Percentiles rank a stretch among this genome's conserved stretches.
phyloP scores from a whole-genome alignment of 2,113 vertebrate species.

The Trinectes maculatus region DNA sequence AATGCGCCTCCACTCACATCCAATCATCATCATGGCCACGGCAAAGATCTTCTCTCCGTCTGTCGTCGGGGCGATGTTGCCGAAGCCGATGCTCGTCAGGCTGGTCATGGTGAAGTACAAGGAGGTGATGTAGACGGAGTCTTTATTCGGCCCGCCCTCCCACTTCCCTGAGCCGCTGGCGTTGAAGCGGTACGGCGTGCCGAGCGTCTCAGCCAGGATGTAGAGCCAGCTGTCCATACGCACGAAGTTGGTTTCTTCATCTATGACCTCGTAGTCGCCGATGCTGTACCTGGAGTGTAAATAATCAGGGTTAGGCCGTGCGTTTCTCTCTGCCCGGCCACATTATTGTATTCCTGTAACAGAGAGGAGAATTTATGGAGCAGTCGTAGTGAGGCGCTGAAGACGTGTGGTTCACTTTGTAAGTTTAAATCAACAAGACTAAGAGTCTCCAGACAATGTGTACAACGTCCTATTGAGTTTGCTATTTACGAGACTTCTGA shows the following conservation, averaged over 20 bases:
- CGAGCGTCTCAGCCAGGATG: conserved; percentile 89
- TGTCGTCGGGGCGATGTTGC: conserved; percentile 96
- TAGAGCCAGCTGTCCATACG: conserved; percentile 96
- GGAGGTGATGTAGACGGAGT: conserved; percentile 97
- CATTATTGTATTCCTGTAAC: background rate
- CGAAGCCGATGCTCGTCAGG: conserved; percentile 97
- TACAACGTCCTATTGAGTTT: background rate
- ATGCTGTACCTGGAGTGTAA: conserved; percentile 88
- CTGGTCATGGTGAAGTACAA: conserved; percentile 99
- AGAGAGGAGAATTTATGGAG: background rate
- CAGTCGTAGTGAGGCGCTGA: background rate
- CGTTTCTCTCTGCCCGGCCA: background rate
- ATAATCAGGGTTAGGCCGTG: background rate
- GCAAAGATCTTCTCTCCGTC: conserved; percentile 99
- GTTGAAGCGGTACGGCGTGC: conserved; percentile 94
- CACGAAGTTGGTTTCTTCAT: conserved; percentile 92
- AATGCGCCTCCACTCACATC: conserved; percentile 89
- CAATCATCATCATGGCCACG: conserved; percentile 99
- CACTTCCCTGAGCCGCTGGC: conserved; percentile 89
- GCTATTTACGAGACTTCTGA: background rate
- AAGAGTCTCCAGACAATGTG: background rate
- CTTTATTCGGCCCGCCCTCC: conserved; percentile 97
- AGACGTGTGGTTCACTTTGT: background rate
- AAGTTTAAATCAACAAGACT: background rate
- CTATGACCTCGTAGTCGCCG: conserved; percentile 97